phyloP scores from a whole-genome alignment of 2,113 vertebrate genomes.

The Sphyrna mokarran region DNA sequence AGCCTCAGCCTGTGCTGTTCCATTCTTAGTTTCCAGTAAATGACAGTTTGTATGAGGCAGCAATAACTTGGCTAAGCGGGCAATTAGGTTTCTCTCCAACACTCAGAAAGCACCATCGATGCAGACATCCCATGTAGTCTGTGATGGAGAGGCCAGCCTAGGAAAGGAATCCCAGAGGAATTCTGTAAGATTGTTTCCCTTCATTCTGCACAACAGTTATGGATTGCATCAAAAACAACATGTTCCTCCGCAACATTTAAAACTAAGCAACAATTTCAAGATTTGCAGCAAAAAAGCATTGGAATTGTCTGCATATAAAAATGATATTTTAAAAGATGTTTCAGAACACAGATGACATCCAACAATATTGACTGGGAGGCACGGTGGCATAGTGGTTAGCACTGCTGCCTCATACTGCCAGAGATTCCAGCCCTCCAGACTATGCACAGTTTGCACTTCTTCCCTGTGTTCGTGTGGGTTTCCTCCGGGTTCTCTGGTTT shows the following conservation, averaged over 20 bases:
- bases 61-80: not conserved
- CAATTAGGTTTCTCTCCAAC: not conserved
- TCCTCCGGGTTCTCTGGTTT: too few species aligned
- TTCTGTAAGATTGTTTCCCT: not conserved
- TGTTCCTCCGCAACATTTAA: not conserved
- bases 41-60: not conserved
- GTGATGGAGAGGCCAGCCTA: not conserved
- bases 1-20: not conserved
- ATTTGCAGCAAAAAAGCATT: not conserved
- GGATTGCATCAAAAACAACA: not conserved
- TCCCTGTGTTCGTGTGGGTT: too few species aligned
- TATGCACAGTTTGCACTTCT: too few species aligned
- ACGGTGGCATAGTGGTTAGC: too few species aligned
- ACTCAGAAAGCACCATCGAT: not conserved
- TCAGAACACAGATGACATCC: not conserved
- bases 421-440: too few species aligned
- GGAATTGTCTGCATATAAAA: not conserved
- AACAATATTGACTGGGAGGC: not conserved
- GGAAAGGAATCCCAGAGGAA: not conserved
- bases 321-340: not conserved
- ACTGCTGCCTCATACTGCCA: too few species aligned
- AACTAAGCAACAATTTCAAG: not conserved
- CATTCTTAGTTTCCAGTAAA: not conserved
- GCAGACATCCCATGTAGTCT: not conserved
- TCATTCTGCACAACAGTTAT: not conserved